A percentile compares a stretch with the other conserved stretches of the same genome.
phyloP scores from a whole-genome alignment of 2,113 vertebrate species.

The Mus pahari region DNA sequence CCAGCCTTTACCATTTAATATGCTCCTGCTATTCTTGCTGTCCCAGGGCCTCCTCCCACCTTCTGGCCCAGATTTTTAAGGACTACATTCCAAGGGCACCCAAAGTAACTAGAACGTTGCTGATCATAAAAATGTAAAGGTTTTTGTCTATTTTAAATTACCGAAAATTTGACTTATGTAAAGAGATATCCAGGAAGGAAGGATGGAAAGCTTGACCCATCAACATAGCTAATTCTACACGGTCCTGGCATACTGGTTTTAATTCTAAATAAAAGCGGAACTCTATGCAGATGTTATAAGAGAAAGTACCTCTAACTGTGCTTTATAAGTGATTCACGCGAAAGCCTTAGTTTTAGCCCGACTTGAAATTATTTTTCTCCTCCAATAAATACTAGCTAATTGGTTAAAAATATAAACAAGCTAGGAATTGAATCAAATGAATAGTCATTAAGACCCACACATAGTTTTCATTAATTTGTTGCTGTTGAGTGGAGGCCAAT shows the following conservation, averaged over 20 bases:
- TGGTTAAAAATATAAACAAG: conserved; percentile 72
- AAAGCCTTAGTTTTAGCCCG: conserved; percentile 35
- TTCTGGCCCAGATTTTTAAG: neutral
- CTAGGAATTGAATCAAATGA: conserved; percentile 68
- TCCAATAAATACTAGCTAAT: conserved; percentile 66
- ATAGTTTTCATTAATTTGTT: conserved; percentile 71
- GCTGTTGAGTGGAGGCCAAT: conserved; percentile 62
- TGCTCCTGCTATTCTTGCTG: neutral
- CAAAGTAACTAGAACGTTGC: neutral
- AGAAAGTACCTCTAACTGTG: conserved; percentile 40
- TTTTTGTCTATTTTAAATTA: neutral
- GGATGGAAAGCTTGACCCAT: neutral
- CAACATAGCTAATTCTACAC: neutral
- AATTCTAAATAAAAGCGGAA: conserved; percentile 27
- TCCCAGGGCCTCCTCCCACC: neutral
- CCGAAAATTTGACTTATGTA: neutral
- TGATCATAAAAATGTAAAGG: neutral
- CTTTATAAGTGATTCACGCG: conserved; percentile 70
- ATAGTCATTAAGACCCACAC: conserved; percentile 48
- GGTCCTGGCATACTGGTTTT: neutral
- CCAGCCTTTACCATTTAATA: neutral
- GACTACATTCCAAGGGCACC: neutral
- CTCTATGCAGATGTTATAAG: neutral
- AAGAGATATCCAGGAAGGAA: neutral
- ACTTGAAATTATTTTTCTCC: conserved; percentile 68